Conservation (phyloP, 2,888 invertebrate species). For the Cryptosula pallasiana region DNA sequence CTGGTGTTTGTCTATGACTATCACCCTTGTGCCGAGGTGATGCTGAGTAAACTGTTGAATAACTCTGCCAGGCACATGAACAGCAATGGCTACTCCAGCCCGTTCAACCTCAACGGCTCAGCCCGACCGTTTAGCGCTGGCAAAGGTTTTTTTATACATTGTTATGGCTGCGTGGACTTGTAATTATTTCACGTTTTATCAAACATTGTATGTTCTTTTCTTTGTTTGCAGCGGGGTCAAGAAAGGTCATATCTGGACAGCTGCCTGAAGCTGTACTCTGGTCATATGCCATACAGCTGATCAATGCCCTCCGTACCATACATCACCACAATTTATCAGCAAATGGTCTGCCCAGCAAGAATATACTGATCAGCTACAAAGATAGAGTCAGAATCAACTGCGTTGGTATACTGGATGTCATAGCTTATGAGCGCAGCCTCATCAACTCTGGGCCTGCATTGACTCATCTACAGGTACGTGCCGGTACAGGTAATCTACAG, state of each 20-base stretch:
- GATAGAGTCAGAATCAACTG: conserved; percentile 72
- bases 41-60: conserved; percentile 76
- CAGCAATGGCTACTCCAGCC: conserved; percentile 42
- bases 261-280: conserved; percentile 87
- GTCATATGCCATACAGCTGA: conserved; percentile 91
- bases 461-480: neutral
- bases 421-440: conserved; percentile 63
- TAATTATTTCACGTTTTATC: too few species aligned
- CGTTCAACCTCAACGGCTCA: conserved; percentile 34
- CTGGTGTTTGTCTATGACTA: conserved; percentile 94
- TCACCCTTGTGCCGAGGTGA: conserved; percentile 82
- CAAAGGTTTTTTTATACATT: conserved; percentile 31
- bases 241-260: conserved; percentile 59
- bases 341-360: conserved; percentile 65
- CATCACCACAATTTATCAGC: conserved; percentile 66
- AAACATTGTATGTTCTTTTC: too few species aligned
- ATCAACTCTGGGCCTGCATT: neutral
- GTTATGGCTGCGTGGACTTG: neutral
- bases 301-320: conserved; percentile 83
- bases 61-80: conserved; percentile 28
- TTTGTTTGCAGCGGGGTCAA: neutral
- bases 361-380: conserved; percentile 62
- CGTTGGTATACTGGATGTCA: conserved; percentile 73
- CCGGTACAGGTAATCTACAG: too few species aligned
- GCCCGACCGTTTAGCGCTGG: conserved; percentile 37